Conservation (phyloP, 2,113 vertebrate species). For the Mustela lutreola region DNA sequence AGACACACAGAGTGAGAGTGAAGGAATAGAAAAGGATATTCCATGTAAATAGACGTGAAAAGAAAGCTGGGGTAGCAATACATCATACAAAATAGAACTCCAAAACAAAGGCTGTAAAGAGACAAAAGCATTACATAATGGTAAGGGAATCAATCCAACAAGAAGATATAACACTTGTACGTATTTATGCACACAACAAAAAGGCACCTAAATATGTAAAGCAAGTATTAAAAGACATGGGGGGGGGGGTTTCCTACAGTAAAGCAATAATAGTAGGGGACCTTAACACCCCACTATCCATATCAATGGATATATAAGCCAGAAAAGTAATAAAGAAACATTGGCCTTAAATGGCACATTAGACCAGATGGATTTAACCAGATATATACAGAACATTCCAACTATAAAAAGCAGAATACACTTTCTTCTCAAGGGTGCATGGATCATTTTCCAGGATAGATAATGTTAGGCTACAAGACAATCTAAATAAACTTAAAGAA, state of each 20-base stretch:
- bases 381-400: not conserved
- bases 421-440: not conserved
- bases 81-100: not conserved
- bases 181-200: not conserved
- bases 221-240: not conserved
- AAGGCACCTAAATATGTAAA: not conserved
- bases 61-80: not conserved
- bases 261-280: not conserved
- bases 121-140: not conserved
- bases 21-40: not conserved
- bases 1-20: not conserved
- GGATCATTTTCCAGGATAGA: not conserved
- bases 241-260: no score
- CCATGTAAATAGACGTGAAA: not conserved
- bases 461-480: not conserved
- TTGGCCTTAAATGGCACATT: not conserved
- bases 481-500: not conserved
- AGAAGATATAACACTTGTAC: not conserved
- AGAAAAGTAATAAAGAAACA: not conserved
- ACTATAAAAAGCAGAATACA: not conserved
- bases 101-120: not conserved
- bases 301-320: not conserved
- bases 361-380: not conserved
- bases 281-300: not conserved
- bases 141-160: not conserved